These are phyloP conservation scores for Tipula unca DNA, from an alignment of 2,888 invertebrate species.

Conservation along the genomic window DNA sequence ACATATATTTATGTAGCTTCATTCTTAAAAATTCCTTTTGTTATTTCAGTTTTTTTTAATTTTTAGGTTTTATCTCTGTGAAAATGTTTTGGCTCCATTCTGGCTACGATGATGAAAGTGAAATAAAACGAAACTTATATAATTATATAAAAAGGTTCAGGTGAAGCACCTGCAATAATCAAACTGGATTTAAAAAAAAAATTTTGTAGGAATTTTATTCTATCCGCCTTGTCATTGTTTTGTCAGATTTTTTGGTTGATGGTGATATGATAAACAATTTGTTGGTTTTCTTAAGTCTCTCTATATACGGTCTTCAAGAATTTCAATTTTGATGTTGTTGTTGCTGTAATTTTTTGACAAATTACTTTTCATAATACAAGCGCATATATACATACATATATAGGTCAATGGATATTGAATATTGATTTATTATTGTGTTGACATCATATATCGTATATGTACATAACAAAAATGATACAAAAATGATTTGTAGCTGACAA, in stretches of 20 bases:
- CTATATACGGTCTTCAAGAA: neutral
- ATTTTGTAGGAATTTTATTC: neutral
- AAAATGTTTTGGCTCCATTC: neutral
- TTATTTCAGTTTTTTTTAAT: neutral
- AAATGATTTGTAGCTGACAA: neutral
- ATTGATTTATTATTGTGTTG: neutral
- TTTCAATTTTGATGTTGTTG: neutral
- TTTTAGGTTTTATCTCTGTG: neutral
- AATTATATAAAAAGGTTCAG: neutral
- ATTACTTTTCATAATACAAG: neutral
- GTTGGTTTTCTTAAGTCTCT: neutral
- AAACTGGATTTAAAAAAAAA: too few relatives aligned
- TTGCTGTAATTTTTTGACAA: neutral
- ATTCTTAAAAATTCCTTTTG: neutral
- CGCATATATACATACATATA: neutral
- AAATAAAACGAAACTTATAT: neutral
- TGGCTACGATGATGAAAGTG: neutral
- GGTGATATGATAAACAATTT: neutral
- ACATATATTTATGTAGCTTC: slow-evolving; percentile 1
- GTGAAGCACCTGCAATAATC: slow-evolving; percentile 2
- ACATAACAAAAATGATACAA: too few relatives aligned
- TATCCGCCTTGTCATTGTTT: neutral
- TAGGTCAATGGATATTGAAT: neutral
- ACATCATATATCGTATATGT: neutral
- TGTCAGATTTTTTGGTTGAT: neutral